Evolutionary conservation across 2,113 vertebrate species (phyloP).

Genomic region (Glaucidium brasilianum): DNA sequence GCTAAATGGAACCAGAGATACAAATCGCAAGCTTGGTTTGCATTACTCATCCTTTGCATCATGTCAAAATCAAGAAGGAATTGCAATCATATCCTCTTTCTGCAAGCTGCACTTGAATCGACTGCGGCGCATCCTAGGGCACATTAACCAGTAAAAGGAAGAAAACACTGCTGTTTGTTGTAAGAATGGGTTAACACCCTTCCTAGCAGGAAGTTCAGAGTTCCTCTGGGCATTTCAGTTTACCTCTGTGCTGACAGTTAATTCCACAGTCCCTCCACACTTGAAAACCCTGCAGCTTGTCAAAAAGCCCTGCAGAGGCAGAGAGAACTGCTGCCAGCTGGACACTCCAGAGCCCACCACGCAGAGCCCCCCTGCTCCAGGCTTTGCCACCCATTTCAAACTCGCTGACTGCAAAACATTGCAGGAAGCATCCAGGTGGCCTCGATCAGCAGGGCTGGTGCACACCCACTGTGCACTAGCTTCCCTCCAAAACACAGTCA

Average conservation of each 20-base stretch:
- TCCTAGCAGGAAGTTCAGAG: not conserved
- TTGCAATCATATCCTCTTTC: not conserved
- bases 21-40: not conserved
- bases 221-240: not conserved
- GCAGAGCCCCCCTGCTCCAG: not conserved
- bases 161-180: not conserved
- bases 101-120: not conserved
- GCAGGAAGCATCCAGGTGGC: not conserved
- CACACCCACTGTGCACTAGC: not conserved
- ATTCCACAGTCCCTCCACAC: not conserved
- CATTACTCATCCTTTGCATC: not conserved
- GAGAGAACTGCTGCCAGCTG: not conserved
- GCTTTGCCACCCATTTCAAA: not conserved
- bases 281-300: not conserved
- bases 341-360: not conserved
- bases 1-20: not conserved
- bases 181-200: not conserved
- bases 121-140: not conserved
- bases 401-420: not conserved
- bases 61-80: not conserved
- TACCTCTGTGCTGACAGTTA: not conserved
- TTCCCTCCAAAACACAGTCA: not conserved
- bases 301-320: not conserved
- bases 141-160: not conserved
- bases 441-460: not conserved